Conservation (phyloP, 2,113 vertebrate species). For the Tapirus terrestris region DNA sequence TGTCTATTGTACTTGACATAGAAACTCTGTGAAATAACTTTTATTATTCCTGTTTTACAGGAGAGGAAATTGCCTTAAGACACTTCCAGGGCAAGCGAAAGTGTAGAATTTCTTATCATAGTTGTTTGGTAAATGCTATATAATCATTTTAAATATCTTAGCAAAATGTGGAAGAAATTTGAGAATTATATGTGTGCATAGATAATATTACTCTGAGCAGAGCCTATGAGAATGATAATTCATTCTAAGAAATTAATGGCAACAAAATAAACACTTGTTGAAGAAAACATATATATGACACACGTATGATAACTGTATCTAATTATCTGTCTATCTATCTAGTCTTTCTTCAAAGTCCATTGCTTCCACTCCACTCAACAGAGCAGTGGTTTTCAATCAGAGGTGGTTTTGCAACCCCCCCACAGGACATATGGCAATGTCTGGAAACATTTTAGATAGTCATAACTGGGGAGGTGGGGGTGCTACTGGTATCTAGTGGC, state of each 20-base stretch:
- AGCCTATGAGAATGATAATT: neutral
- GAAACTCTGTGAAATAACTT: neutral
- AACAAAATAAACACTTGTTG: neutral
- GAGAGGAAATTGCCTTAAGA: neutral
- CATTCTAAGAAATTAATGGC: neutral
- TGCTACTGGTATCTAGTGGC: neutral
- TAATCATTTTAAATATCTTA: conserved; percentile 28
- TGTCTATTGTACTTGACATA: neutral
- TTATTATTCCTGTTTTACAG: neutral
- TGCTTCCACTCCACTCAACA: neutral
- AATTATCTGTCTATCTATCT: neutral
- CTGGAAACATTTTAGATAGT: neutral
- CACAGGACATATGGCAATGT: neutral
- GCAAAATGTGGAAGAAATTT: neutral
- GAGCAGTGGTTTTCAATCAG: neutral
- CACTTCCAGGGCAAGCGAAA: neutral
- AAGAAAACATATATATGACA: neutral
- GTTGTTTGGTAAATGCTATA: conserved; percentile 13
- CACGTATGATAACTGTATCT: neutral
- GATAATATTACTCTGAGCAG: neutral
- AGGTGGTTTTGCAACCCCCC: neutral
- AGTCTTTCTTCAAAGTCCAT: neutral
- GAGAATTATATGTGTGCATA: neutral
- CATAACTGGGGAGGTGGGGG: too few relatives aligned
- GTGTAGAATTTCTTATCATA: neutral